Evolutionary conservation across 2,113 vertebrate species (phyloP).

Genomic region (Aegypius monachus): DNA sequence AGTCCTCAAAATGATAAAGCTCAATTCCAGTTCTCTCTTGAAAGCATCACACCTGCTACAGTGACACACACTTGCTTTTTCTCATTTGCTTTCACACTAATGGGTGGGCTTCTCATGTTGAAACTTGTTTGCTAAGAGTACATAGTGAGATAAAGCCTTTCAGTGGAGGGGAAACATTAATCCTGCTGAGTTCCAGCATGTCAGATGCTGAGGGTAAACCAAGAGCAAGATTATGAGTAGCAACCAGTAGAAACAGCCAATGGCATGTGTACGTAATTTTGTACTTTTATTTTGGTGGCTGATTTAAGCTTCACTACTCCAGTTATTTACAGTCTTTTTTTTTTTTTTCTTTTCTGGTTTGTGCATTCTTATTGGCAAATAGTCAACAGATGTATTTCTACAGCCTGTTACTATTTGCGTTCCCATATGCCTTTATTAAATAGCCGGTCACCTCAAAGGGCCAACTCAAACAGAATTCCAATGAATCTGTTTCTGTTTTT

Average conservation of each 20-base stretch:
- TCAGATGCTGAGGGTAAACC: neutral
- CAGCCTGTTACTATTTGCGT: neutral
- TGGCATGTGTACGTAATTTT: neutral
- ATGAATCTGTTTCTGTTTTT: neutral
- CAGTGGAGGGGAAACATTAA: neutral
- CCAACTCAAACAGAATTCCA: neutral
- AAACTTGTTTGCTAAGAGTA: neutral
- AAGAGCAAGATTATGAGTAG: neutral
- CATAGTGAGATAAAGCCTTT: neutral
- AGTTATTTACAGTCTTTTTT: neutral
- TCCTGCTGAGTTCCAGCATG: neutral
- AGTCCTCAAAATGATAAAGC: neutral
- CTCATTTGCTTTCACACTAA: neutral
- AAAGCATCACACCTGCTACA: neutral
- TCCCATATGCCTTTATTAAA: neutral
- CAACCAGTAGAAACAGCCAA: neutral
- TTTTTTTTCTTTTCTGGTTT: neutral
- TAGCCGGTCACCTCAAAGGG: accelerated
- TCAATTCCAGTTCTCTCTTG: neutral
- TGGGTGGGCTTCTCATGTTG: neutral
- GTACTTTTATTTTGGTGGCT: neutral
- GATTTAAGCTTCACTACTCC: neutral
- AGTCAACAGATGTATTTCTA: neutral
- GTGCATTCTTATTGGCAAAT: neutral
- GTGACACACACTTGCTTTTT: neutral